These are phyloP conservation scores for Brachionus rubens DNA, from an alignment of 1,140 invertebrate genomes.

Conservation along the genomic window DNA sequence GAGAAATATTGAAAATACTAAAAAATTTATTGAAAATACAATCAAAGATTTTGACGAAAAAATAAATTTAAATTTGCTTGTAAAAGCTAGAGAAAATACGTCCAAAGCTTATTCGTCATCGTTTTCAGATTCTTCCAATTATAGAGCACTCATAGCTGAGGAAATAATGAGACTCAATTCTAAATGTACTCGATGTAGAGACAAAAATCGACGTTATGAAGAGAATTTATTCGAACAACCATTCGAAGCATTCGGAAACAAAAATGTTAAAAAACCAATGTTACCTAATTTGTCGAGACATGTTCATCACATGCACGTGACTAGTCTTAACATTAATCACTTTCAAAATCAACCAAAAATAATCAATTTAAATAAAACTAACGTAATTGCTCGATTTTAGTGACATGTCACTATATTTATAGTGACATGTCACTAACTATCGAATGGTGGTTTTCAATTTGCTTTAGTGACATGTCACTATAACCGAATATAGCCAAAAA, in stretches of 20 bases:
- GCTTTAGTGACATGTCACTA: too few species aligned
- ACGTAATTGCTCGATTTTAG: too few species aligned
- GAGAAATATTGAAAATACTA: neutral
- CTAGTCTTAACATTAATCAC: neutral
- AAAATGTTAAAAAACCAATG: neutral
- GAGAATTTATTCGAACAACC: neutral
- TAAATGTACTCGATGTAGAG: slow-evolving; percentile 8
- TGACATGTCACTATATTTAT: too few species aligned
- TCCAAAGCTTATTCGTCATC: neutral
- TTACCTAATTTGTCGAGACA: neutral
- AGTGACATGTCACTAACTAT: too few species aligned
- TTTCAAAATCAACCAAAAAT: neutral
- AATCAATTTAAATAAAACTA: neutral
- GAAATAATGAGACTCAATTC: neutral
- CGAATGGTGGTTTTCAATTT: too few species aligned
- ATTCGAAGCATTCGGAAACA: neutral
- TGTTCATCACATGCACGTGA: neutral
- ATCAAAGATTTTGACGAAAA: slow-evolving; percentile 38
- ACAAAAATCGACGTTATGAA: slow-evolving; percentile 32
- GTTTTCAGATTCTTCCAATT: neutral
- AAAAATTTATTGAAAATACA: slow-evolving; percentile 13
- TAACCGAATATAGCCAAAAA: too few species aligned
- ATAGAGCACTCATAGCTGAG: neutral
- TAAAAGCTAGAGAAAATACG: neutral
- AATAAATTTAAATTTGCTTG: slow-evolving; percentile 9